These are phyloP conservation scores for Pelodiscus sinensis DNA, from an alignment of 2,113 vertebrate species.

Conservation along the genomic window DNA sequence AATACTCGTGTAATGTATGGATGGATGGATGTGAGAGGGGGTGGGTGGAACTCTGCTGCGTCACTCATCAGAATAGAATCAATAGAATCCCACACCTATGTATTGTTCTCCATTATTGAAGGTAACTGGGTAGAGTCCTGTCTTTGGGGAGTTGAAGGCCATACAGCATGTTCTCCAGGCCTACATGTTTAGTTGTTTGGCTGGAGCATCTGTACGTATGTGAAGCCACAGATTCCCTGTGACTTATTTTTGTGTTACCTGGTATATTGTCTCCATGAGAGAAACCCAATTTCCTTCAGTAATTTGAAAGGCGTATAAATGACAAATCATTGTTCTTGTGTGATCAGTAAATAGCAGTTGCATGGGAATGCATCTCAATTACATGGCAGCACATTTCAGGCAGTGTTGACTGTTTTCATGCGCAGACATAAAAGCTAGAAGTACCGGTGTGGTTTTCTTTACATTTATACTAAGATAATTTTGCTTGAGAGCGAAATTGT, in stretches of 20 bases:
- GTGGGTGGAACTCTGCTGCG: not conserved
- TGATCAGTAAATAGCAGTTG: constrained; percentile 54
- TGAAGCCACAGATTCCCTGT: constrained; percentile 55
- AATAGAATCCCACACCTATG: not conserved
- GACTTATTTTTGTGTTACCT: constrained; percentile 60
- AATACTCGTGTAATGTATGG: not conserved
- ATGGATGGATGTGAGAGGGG: not conserved
- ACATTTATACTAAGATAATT: constrained; percentile 31
- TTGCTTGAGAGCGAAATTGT: not conserved
- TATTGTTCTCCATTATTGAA: not conserved
- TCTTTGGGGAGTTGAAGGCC: not conserved
- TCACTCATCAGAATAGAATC: not conserved
- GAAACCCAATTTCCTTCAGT: constrained; percentile 69
- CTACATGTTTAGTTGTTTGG: not conserved
- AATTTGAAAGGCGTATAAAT: constrained; percentile 66
- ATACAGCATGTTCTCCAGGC: not conserved
- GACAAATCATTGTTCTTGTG: constrained; percentile 58
- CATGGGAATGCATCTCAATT: constrained; percentile 63
- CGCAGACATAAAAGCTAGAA: not conserved
- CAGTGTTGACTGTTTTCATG: constrained; percentile 41
- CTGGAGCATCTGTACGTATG: constrained; percentile 7
- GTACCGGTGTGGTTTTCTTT: constrained; percentile 52
- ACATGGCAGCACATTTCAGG: constrained; percentile 35
- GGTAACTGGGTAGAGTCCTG: constrained; percentile 8
- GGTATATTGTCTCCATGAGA: constrained; percentile 48